These are phyloP conservation scores for Eurystomus glaucurus DNA, from an alignment of 2,797 vertebrate species.

Conservation along the genomic window DNA sequence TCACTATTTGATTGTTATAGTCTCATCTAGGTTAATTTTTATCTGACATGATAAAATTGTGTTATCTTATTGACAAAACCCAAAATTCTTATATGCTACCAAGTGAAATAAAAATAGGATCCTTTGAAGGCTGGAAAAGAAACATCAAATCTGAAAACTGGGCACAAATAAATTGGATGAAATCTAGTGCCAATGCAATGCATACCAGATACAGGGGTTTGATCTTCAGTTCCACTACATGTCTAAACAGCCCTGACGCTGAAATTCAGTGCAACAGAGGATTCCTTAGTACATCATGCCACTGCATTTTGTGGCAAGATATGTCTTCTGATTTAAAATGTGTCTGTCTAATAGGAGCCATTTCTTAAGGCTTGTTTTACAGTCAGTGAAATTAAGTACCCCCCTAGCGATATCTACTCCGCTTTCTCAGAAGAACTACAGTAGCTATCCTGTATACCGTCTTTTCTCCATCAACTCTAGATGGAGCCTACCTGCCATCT, in stretches of 20 bases:
- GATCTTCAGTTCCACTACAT: background rate
- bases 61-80: background rate
- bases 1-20: background rate
- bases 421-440: background rate
- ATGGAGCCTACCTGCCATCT: background rate
- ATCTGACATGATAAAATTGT: background rate
- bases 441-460: background rate
- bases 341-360: background rate
- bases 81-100: background rate
- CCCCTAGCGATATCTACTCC: background rate
- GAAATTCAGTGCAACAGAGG: background rate
- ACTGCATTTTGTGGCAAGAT: background rate
- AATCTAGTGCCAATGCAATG: background rate
- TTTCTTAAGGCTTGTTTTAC: background rate
- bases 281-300: background rate
- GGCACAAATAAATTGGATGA: background rate
- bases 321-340: background rate
- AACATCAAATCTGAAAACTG: background rate
- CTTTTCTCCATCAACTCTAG: background rate
- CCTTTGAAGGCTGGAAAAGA: background rate
- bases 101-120: background rate
- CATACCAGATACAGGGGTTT: background rate
- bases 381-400: background rate
- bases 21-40: background rate
- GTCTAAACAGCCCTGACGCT: background rate